phyloP scores from a whole-genome alignment of 2,797 vertebrate genomes.

The Psittacula derbiana region DNA sequence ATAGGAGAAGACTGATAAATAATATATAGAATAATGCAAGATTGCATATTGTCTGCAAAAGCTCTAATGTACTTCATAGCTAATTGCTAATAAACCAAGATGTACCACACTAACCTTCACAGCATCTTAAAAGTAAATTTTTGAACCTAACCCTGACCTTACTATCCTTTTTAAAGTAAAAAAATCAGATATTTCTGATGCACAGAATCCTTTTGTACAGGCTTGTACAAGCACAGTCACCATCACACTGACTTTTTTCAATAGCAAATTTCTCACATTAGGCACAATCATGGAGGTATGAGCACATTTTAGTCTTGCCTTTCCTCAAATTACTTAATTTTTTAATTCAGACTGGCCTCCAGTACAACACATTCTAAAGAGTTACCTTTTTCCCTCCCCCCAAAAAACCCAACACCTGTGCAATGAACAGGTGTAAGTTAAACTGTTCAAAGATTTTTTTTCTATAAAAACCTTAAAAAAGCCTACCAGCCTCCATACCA shows the following conservation, averaged over 20 bases:
- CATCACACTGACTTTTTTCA: constrained; percentile 40
- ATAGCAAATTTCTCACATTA: constrained; percentile 51
- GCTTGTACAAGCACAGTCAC: constrained; percentile 7
- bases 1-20: constrained; percentile 56
- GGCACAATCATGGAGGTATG: constrained; percentile 41
- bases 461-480: neutral
- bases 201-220: neutral
- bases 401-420: neutral
- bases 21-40: constrained; percentile 42
- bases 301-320: constrained; percentile 31
- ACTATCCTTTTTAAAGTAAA: neutral
- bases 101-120: neutral
- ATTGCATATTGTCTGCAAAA: constrained; percentile 35
- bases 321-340: constrained; percentile 13
- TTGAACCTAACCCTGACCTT: neutral
- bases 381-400: neutral
- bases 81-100: constrained; percentile 18
- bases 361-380: neutral
- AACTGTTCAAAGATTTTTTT: neutral
- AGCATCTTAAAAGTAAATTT: neutral
- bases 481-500: neutral
- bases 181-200: neutral
- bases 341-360: constrained; percentile 1
- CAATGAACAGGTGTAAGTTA: neutral
- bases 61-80: constrained; percentile 22